A percentile compares a stretch with the other conserved stretches of the same genome.
These are phyloP conservation scores for Periophthalmus modestus DNA, from an alignment of 2,113 vertebrate genomes.

Conservation along the genomic window DNA sequence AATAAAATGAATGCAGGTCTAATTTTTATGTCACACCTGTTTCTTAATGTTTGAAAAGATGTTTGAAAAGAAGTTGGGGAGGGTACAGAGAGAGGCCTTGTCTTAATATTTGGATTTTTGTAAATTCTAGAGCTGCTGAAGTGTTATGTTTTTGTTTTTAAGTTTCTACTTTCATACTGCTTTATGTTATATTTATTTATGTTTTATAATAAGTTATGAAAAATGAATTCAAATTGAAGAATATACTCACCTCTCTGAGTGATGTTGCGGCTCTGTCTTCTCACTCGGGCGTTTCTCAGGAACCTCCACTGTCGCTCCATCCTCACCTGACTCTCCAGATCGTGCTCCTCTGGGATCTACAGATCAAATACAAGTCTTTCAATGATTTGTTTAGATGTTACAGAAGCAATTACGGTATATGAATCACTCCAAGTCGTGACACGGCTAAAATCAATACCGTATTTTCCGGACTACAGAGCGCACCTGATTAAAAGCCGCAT, in stretches of 20 bases:
- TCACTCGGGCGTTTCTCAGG: constrained; percentile 86
- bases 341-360: constrained; percentile 94
- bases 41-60: too few relatives aligned
- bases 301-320: constrained; percentile 97
- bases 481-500: too few relatives aligned
- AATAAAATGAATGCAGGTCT: neutral
- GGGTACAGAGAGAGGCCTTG: too few relatives aligned
- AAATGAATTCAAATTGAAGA: neutral
- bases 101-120: too few relatives aligned
- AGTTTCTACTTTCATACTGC: too few relatives aligned
- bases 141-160: too few relatives aligned
- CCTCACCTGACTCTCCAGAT: constrained; percentile 92
- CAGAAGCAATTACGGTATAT: neutral
- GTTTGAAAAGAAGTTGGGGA: too few relatives aligned
- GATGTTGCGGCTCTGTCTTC: constrained; percentile 87
- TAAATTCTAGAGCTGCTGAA: too few relatives aligned
- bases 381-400: neutral
- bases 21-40: neutral
- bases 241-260: constrained; percentile 83
- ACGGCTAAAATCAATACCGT: too few relatives aligned
- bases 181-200: too few relatives aligned
- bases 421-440: neutral
- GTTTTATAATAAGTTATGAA: too few relatives aligned
- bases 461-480: too few relatives aligned
- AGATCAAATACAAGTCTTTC: neutral